Percentiles rank a stretch among this genome's conserved stretches.
phyloP scores from a whole-genome alignment of 1,140 invertebrate species.

The Drosophila ficusphila region DNA sequence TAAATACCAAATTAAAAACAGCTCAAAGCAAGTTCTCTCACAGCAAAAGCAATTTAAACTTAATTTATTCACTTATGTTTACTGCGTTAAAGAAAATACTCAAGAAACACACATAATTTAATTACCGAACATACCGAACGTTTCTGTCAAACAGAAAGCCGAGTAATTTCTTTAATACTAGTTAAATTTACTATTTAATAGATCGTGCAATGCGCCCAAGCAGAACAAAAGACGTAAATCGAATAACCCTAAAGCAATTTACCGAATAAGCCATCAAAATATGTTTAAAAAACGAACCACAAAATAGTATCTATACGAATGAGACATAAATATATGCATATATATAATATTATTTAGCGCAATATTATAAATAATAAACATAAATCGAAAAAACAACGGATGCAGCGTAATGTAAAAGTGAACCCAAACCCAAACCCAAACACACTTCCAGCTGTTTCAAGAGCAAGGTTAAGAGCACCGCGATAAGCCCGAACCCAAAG shows the following conservation, averaged over 20 bases:
- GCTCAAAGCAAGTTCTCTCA: constrained; percentile 60
- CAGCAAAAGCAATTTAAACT: constrained; percentile 37
- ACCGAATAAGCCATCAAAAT: constrained; percentile 48
- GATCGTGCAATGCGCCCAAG: constrained; percentile 57
- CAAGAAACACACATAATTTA: constrained; percentile 29
- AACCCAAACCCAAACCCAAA: constrained; percentile 1
- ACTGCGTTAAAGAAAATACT: constrained; percentile 4
- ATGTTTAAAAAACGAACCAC: constrained; percentile 58
- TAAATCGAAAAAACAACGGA: constrained; percentile 4
- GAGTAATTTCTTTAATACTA: constrained; percentile 39
- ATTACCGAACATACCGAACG: constrained; percentile 34
- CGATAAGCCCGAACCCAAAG: constrained; percentile 19
- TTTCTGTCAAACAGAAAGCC: constrained; percentile 79
- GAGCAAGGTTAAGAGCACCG: constrained; percentile 74
- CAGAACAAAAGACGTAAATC: constrained; percentile 27
- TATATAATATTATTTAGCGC: constrained; percentile 79
- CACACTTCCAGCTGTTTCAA: constrained; percentile 58
- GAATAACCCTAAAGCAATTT: constrained; percentile 38
- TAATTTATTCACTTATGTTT: constrained; percentile 44
- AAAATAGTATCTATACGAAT: constrained; percentile 50
- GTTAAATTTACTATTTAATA: constrained; percentile 71
- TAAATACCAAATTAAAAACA: constrained; percentile 62
- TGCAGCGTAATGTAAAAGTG: constrained; percentile 16
- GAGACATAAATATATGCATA: constrained; percentile 50
- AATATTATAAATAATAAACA: constrained; percentile 64